Evolutionary conservation across 2,888 invertebrate species (phyloP).

Genomic region (Limenitis arthemis): DNA sequence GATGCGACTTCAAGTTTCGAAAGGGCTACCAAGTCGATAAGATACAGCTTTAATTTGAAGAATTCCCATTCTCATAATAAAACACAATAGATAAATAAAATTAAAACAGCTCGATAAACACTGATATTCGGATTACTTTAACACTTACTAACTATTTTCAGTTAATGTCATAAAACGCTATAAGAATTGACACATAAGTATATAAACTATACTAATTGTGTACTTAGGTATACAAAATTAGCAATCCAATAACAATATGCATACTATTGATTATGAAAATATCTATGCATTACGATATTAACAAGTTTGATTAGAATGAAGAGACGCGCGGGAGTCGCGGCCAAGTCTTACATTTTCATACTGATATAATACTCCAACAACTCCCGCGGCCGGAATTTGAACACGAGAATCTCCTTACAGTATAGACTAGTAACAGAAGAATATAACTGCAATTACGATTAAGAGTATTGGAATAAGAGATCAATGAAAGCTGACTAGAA

Average conservation of each 20-base stretch:
- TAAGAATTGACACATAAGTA: conserved; percentile 74
- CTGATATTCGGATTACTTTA: conserved; percentile 59
- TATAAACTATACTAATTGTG: conserved; percentile 73
- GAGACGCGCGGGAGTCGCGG: conserved; percentile 21
- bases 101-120: conserved; percentile 56
- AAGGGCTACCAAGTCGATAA: conserved; percentile 26
- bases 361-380: neutral
- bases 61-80: conserved; percentile 6
- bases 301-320: conserved; percentile 44
- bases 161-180: conserved; percentile 72
- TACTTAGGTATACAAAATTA: conserved; percentile 65
- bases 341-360: neutral
- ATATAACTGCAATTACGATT: conserved; percentile 53
- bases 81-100: conserved; percentile 32
- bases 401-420: conserved; percentile 52
- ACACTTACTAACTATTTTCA: conserved; percentile 70
- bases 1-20: conserved; percentile 19
- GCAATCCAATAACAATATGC: conserved; percentile 69
- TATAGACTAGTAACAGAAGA: conserved; percentile 53
- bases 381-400: conserved; percentile 34
- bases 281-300: conserved; percentile 57
- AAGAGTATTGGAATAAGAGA: conserved; percentile 59
- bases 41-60: conserved; percentile 12
- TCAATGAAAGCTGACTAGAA: conserved; percentile 70
- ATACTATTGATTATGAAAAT: conserved; percentile 68